Conservation (phyloP, 2,888 invertebrate species). For the Chloroclysta siterata region DNA sequence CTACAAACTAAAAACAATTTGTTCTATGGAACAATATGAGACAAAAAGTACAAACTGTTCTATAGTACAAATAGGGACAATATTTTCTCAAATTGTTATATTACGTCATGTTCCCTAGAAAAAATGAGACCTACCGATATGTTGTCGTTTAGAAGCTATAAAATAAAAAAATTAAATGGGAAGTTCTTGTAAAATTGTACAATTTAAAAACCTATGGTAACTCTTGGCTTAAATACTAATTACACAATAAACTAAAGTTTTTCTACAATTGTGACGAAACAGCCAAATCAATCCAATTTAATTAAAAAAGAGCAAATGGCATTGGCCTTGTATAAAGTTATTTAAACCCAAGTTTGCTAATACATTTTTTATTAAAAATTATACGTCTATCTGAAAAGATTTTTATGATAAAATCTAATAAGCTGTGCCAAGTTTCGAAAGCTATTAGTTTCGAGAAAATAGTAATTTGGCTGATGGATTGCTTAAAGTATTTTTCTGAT, state of each 20-base stretch:
- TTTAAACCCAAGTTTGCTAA: slow-evolving; percentile 47
- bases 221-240: slow-evolving; percentile 69
- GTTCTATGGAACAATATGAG: too few species aligned
- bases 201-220: slow-evolving; percentile 72
- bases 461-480: slow-evolving; percentile 23
- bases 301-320: slow-evolving; percentile 50
- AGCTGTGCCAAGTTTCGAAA: slow-evolving; percentile 18
- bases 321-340: slow-evolving; percentile 56
- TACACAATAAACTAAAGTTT: slow-evolving; percentile 53
- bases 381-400: background rate
- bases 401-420: slow-evolving; percentile 6
- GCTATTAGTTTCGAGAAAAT: slow-evolving; percentile 13
- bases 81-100: too few species aligned
- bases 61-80: too few species aligned
- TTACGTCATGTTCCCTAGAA: too few species aligned
- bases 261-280: slow-evolving; percentile 38
- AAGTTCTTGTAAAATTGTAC: slow-evolving; percentile 62
- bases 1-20: too few species aligned
- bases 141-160: too few species aligned
- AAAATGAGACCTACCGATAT: too few species aligned
- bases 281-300: slow-evolving; percentile 45
- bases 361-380: slow-evolving; percentile 33
- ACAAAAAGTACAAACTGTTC: too few species aligned
- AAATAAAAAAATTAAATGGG: slow-evolving; percentile 14
- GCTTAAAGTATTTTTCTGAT: slow-evolving; percentile 9